A percentile compares a stretch with the other conserved stretches of the same genome.
These are phyloP conservation scores for Ephialtes manifestator DNA, from an alignment of 2,888 invertebrate species.

Conservation along the genomic window DNA sequence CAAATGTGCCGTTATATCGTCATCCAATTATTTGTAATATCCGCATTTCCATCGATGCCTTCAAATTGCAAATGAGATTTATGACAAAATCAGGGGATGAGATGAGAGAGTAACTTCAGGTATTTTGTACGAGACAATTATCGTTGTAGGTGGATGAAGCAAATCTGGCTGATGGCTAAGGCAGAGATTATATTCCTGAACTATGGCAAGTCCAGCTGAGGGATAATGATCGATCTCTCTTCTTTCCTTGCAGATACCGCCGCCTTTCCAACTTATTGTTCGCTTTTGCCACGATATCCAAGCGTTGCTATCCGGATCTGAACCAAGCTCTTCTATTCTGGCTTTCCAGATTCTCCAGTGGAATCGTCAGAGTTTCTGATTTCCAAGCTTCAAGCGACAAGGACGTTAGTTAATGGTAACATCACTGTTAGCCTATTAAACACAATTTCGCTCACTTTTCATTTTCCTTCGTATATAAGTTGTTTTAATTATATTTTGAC, in stretches of 20 bases:
- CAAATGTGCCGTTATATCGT: neutral
- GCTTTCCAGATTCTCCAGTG: neutral
- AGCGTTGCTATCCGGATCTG: neutral
- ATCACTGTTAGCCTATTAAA: neutral
- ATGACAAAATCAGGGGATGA: slow-evolving; percentile 10
- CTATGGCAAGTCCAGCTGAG: slow-evolving; percentile 31
- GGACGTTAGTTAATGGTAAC: neutral
- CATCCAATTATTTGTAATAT: slow-evolving; percentile 56
- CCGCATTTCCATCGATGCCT: slow-evolving; percentile 26
- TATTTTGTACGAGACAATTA: slow-evolving; percentile 60
- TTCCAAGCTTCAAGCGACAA: neutral
- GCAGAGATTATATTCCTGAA: slow-evolving; percentile 45
- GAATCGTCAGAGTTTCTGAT: neutral
- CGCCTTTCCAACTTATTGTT: slow-evolving; percentile 28
- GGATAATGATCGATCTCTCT: slow-evolving; percentile 44
- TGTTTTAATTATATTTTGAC: no score
- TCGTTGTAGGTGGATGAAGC: slow-evolving; percentile 25
- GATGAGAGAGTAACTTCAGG: slow-evolving; percentile 34
- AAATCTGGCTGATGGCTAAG: slow-evolving; percentile 21
- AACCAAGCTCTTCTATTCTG: neutral
- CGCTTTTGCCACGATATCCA: slow-evolving; percentile 1
- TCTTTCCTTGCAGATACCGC: neutral
- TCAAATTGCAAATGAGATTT: slow-evolving; percentile 42
- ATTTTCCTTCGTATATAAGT: no score
- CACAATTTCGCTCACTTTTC: no score